These are phyloP conservation scores for Syngnathus floridae DNA, from an alignment of 2,113 vertebrate species.

Conservation along the genomic window DNA sequence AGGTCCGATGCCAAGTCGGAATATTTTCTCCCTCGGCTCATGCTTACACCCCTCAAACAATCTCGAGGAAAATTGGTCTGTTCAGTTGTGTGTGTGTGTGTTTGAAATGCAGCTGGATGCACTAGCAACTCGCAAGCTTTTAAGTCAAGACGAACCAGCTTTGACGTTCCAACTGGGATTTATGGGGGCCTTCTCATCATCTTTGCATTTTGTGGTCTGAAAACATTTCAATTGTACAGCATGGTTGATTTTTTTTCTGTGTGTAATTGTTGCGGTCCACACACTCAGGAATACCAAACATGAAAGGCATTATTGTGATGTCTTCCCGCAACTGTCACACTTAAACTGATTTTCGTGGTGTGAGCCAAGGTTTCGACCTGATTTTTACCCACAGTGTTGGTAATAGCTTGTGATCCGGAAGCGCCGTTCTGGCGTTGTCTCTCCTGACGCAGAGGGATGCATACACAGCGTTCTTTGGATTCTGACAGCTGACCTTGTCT, in stretches of 20 bases:
- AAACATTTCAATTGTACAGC: neutral
- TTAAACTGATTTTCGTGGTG: neutral
- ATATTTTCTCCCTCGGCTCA: neutral
- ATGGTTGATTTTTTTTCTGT: neutral
- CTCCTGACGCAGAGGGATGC: neutral
- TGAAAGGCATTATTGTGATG: slow-evolving; percentile 7
- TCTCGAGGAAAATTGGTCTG: neutral
- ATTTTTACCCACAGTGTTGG: neutral
- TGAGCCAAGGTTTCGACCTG: neutral
- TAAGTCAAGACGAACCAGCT: slow-evolving; percentile 6
- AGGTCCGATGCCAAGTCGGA: neutral
- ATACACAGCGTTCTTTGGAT: slow-evolving; percentile 28
- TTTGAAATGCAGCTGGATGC: slow-evolving; percentile 43
- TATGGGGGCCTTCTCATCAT: neutral
- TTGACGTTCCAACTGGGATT: slow-evolving; percentile 11
- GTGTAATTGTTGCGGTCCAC: slow-evolving; percentile 1
- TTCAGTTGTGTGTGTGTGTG: slow-evolving; percentile 21
- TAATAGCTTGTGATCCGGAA: slow-evolving; percentile 5
- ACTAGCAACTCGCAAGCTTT: slow-evolving; percentile 26
- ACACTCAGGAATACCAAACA: slow-evolving; percentile 1
- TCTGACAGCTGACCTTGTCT: slow-evolving; percentile 31
- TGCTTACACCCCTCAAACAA: neutral
- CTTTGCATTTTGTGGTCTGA: slow-evolving; percentile 5
- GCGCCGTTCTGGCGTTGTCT: neutral
- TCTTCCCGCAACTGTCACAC: neutral